These are phyloP conservation scores for Epinephelus awoara DNA, from an alignment of 2,797 vertebrate species.

Conservation along the genomic window DNA sequence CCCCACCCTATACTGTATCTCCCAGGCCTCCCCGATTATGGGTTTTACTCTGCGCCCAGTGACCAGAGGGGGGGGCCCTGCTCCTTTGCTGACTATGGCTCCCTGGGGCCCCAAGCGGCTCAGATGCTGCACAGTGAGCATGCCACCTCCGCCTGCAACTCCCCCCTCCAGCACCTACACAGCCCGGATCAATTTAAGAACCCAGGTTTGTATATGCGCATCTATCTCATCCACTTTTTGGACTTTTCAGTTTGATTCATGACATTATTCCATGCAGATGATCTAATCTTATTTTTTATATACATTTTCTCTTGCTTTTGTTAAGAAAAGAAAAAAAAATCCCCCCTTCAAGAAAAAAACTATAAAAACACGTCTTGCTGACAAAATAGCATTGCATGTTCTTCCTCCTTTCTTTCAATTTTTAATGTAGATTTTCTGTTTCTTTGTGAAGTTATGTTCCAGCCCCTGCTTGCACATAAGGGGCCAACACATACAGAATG, in stretches of 20 bases:
- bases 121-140: constrained; percentile 93
- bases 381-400: constrained; percentile 82
- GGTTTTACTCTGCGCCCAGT: constrained; percentile 92
- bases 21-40: constrained; percentile 91
- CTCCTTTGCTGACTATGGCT: constrained; percentile 93
- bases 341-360: constrained; percentile 20
- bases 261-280: constrained; percentile 76
- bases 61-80: constrained; percentile 91
- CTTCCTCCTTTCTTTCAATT: constrained; percentile 57
- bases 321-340: constrained; percentile 52
- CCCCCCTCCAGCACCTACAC: constrained; percentile 89
- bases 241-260: constrained; percentile 80
- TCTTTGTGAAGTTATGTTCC: constrained; percentile 71
- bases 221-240: constrained; percentile 82
- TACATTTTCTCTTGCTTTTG: constrained; percentile 61
- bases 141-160: constrained; percentile 90
- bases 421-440: constrained; percentile 68
- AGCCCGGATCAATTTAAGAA: constrained; percentile 91
- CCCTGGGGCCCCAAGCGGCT: constrained; percentile 91
- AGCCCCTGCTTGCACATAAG: constrained; percentile 79
- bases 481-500: constrained; percentile 70
- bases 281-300: constrained; percentile 47
- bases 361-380: constrained; percentile 55
- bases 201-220: constrained; percentile 88
- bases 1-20: constrained; percentile 86